phyloP scores from a whole-genome alignment of 2,888 invertebrate genomes.

The Strigamia maritima region DNA sequence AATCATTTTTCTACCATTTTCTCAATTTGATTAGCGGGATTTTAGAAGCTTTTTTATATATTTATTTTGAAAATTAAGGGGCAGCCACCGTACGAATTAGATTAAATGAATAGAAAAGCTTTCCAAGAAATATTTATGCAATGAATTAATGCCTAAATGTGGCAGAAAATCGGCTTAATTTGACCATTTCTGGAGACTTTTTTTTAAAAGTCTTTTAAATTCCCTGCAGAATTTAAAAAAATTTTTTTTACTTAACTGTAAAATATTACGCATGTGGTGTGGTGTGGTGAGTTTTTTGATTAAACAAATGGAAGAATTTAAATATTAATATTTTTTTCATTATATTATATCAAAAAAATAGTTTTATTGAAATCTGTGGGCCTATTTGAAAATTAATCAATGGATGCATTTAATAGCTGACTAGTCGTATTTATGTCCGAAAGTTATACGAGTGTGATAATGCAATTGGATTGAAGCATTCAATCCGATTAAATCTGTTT shows the following conservation, averaged over 20 bases:
- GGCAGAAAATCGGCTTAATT: conserved; percentile 9
- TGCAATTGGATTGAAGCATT: conserved; percentile 12
- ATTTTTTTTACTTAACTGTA: no score
- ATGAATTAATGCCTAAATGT: not conserved
- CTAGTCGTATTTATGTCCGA: not conserved
- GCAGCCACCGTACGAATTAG: not conserved
- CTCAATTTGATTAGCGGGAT: not conserved
- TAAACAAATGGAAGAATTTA: no score
- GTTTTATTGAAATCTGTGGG: no score
- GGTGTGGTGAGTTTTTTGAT: no score
- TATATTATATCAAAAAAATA: no score
- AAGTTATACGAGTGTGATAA: not conserved
- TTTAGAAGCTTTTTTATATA: not conserved
- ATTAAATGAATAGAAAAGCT: not conserved
- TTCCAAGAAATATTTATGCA: not conserved
- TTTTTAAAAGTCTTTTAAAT: not conserved
- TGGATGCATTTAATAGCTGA: not conserved
- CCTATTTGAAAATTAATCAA: not conserved
- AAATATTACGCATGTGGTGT: no score
- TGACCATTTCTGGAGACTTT: not conserved
- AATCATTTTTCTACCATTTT: not conserved
- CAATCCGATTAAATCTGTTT: conserved; percentile 22
- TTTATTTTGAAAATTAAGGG: not conserved
- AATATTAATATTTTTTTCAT: no score
- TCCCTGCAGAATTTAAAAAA: not conserved